These are phyloP conservation scores for Apocrypta bakeri DNA, from an alignment of 1,140 invertebrate species.

Conservation along the genomic window DNA sequence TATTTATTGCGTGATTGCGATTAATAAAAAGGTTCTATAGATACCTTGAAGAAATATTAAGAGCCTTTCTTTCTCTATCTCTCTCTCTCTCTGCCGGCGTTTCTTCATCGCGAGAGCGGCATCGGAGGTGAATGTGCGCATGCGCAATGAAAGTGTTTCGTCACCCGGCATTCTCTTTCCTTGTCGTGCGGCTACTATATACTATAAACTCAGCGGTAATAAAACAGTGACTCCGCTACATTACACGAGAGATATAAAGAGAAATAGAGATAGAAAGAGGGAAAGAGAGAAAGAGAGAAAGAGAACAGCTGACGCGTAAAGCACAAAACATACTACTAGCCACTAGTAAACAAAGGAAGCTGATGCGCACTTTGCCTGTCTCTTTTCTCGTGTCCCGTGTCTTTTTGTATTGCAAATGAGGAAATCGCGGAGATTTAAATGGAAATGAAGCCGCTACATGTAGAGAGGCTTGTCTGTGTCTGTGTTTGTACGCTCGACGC, in stretches of 20 bases:
- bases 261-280: too few species aligned
- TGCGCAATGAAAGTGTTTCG: constrained; percentile 1
- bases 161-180: background rate
- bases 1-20: background rate
- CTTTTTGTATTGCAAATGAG: constrained; percentile 2
- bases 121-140: background rate
- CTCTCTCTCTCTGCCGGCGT: background rate
- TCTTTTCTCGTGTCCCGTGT: background rate
- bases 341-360: constrained; percentile 3
- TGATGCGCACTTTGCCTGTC: background rate
- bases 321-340: background rate
- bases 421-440: constrained; percentile 2
- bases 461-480: background rate
- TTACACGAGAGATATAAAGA: too few species aligned
- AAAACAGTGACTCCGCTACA: background rate
- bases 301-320: background rate
- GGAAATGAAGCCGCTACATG: background rate
- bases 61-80: too few species aligned
- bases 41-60: background rate
- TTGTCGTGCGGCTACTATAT: background rate
- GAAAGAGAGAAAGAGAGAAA: background rate
- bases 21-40: background rate
- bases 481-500: background rate
- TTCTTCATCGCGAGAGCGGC: background rate
- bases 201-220: too few species aligned